These are phyloP conservation scores for Bombyx huttoni DNA, from an alignment of 2,888 invertebrate genomes.

Conservation along the genomic window DNA sequence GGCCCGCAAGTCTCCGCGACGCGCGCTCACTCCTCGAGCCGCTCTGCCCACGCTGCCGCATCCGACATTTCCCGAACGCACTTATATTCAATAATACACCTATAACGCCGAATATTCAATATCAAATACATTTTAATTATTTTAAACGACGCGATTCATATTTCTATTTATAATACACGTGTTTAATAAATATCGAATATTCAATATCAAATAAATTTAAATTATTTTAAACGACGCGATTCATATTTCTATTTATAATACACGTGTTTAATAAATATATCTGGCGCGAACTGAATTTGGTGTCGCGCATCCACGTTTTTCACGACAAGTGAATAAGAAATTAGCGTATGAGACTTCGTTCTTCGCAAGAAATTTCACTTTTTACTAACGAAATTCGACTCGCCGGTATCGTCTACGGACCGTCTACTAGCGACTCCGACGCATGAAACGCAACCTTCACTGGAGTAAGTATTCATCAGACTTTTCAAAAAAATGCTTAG, in stretches of 20 bases:
- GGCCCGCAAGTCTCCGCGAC: constrained; percentile 59
- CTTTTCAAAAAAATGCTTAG: constrained; percentile 3
- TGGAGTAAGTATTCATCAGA: constrained; percentile 37
- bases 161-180: constrained; percentile 47
- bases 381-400: constrained; percentile 45
- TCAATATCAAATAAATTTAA: constrained; percentile 22
- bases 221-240: constrained; percentile 12
- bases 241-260: constrained; percentile 35
- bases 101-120: constrained; percentile 29
- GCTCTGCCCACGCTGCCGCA: constrained; percentile 33
- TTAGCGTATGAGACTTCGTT: constrained; percentile 34
- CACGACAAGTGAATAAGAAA: constrained; percentile 56
- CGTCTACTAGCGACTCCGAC: constrained; percentile 22
- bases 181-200: constrained; percentile 30
- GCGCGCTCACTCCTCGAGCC: constrained; percentile 49
- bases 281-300: constrained; percentile 50
- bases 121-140: constrained; percentile 18
- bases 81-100: constrained; percentile 9
- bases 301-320: constrained; percentile 58
- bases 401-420: constrained; percentile 35
- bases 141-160: constrained; percentile 18
- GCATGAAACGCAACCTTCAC: constrained; percentile 37
- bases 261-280: constrained; percentile 56
- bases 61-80: constrained; percentile 46
- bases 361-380: constrained; percentile 59